Conservation (phyloP, 2,113 vertebrate species). For the Nothocercus julius region DNA sequence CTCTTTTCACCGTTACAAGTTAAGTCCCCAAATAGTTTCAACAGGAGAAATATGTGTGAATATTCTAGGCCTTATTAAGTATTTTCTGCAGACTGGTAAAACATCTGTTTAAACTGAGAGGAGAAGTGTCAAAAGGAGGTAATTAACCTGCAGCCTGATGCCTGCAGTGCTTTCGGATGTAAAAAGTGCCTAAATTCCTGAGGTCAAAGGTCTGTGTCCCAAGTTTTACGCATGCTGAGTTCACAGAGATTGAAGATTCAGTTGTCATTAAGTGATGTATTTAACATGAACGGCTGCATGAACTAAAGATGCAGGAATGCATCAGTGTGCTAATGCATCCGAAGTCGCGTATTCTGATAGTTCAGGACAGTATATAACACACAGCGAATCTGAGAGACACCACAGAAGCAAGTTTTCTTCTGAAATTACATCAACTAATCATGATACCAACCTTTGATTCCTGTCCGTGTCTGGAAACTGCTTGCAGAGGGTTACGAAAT, state of each 20-base stretch:
- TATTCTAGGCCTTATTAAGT: background rate
- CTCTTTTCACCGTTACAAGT: background rate
- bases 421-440: background rate
- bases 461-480: background rate
- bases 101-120: background rate
- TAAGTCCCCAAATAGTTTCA: background rate
- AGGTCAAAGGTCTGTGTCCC: background rate
- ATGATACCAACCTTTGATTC: background rate
- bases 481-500: rapidly evolving
- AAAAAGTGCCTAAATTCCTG: background rate
- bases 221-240: background rate
- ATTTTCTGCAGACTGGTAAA: background rate
- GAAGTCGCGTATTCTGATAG: background rate
- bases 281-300: background rate
- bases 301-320: background rate
- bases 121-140: background rate
- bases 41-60: background rate
- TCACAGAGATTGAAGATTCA: background rate
- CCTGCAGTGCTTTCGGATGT: background rate
- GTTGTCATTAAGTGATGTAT: background rate
- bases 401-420: background rate
- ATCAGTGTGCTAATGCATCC: background rate
- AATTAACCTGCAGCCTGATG: background rate
- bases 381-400: background rate
- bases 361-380: background rate